Evolutionary conservation across 2,113 vertebrate species (phyloP).

Genomic region (Paramisgurnus dabryanus): DNA sequence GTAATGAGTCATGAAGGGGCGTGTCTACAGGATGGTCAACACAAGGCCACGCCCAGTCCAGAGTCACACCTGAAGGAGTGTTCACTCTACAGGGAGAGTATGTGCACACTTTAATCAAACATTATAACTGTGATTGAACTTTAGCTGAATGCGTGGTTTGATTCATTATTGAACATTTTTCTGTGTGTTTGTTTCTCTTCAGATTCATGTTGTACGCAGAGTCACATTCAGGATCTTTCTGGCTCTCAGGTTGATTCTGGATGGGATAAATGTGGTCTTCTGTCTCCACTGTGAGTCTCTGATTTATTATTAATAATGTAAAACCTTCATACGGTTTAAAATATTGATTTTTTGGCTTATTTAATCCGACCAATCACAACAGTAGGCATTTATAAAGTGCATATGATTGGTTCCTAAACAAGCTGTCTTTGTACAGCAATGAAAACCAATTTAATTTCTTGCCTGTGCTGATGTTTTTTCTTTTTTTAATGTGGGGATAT

Average conservation of each 20-base stretch:
- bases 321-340: background rate
- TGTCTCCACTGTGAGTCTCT: constrained; percentile 74
- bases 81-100: constrained; percentile 72
- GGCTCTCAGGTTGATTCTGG: constrained; percentile 59
- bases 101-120: constrained; percentile 60
- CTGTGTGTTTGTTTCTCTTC: constrained; percentile 37
- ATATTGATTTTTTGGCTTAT: background rate
- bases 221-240: constrained; percentile 65
- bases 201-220: constrained; percentile 74
- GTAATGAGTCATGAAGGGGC: constrained; percentile 59
- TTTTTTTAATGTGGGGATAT: no score
- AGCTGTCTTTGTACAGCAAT: no score
- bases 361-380: no score
- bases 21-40: constrained; percentile 71
- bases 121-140: background rate
- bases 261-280: constrained; percentile 74
- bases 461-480: no score
- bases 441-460: no score
- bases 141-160: background rate
- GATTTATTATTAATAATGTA: background rate
- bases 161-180: background rate
- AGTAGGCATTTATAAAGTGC: no score
- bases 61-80: constrained; percentile 68
- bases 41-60: constrained; percentile 68
- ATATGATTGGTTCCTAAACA: no score